Base-by-base conservation (phyloP, 35 echinoderm and acorn worm genomes). In the Ophioderma brevispina region DNA sequence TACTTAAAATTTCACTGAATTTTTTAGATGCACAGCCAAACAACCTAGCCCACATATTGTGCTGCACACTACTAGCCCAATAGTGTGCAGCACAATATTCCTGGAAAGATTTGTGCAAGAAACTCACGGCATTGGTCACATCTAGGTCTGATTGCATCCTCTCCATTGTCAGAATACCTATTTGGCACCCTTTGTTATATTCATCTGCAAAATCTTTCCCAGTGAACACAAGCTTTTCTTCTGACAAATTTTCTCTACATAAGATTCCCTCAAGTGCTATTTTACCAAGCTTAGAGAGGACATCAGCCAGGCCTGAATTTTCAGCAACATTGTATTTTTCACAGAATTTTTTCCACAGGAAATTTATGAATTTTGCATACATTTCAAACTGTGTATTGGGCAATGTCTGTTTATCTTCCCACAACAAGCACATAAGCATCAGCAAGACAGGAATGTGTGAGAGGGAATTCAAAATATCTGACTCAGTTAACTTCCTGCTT, bases 71-170 rank as follows among this genome's bases (percentile, higher is more conserved):
- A 70, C 23, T 25, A 70, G 83, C 83, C 83, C 33, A 85, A 55
- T 85, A 85, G 0, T 19, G 25, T 13, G 50, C 55, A 33, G 83
- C 83, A 64, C 55, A 85, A 11, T 64, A 59, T 40, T 85, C 83
- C 63, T 85, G 83, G 63, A 85, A 85, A 70, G 33, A 64, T 36
- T 37, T 37, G 32, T 85, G 83, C 13, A 85, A 30, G 19, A 85
- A 85, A 8, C 50, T 23, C 14, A 75, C 83, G 1, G 43, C 35
- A 28, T 32, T 64, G 10, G 36, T 36, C 32, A 35, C 52, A 13
- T 63, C 28, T 35, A 85, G 37, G 32, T 59, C 37, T 33, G 25
- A 37, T 3, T 17, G 25, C 21, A 37, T 6, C 35, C n/a, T 63
- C n/a, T 85, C 83, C 1, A 1, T 32, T 37, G 63, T 28, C 46